phyloP scores from a whole-genome alignment of 1,140 invertebrate genomes.

The Coptotermes formosanus region DNA sequence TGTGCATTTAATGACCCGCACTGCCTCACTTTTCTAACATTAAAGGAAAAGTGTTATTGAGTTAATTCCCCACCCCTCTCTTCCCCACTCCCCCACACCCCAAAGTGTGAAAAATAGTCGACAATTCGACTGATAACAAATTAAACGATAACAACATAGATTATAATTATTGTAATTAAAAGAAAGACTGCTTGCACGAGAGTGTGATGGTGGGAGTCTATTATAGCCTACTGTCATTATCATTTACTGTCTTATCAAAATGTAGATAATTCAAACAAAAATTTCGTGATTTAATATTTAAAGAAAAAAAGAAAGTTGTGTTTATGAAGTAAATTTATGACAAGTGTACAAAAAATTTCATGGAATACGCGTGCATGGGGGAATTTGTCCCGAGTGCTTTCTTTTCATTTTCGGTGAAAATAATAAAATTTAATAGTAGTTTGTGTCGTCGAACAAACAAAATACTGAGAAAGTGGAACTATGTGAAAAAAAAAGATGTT shows the following conservation, averaged over 20 bases:
- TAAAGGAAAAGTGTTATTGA: background rate
- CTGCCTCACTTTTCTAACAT: background rate
- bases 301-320: background rate
- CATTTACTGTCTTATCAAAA: background rate
- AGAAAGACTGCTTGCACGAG: background rate
- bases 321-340: slow-evolving; percentile 3
- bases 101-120: background rate
- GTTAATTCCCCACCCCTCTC: too few relatives aligned
- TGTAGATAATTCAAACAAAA: background rate
- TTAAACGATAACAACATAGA: background rate
- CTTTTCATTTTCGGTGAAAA: background rate
- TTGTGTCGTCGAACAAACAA: background rate
- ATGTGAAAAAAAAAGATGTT: background rate
- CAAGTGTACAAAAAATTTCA: background rate
- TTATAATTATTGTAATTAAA: slow-evolving; percentile 19
- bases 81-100: too few relatives aligned
- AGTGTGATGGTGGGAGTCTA: background rate
- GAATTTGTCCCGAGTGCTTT: background rate
- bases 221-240: background rate
- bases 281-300: background rate
- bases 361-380: background rate
- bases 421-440: background rate
- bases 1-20: too few relatives aligned
- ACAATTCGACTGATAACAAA: background rate
- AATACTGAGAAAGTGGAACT: background rate